Evolutionary conservation across 2,797 vertebrate genomes (phyloP).

Genomic region (Xiphophorus birchmanni): DNA sequence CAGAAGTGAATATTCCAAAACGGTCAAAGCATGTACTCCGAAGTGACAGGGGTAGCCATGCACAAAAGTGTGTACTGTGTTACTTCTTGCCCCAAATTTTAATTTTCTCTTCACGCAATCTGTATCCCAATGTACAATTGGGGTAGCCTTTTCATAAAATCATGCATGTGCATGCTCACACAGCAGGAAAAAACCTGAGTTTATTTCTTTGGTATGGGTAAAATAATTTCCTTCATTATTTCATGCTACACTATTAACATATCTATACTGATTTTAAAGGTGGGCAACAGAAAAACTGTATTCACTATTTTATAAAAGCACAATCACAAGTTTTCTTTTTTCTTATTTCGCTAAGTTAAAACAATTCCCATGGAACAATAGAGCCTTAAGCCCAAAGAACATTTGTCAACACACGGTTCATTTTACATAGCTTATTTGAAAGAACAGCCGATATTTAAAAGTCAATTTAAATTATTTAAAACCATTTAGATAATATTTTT

Average conservation of each 20-base stretch:
- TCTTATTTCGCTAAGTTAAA: neutral
- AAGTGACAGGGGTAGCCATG: neutral
- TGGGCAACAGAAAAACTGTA: no score
- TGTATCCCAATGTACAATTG: neutral
- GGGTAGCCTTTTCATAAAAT: neutral
- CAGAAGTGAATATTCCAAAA: neutral
- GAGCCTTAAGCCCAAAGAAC: neutral
- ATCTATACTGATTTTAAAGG: no score
- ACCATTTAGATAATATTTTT: neutral
- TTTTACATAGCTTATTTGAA: neutral
- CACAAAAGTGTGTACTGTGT: neutral
- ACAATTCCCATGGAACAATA: neutral
- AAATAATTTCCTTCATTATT: neutral
- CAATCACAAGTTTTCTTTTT: neutral
- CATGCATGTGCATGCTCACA: neutral
- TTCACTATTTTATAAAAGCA: neutral
- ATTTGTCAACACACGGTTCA: neutral
- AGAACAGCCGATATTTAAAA: neutral
- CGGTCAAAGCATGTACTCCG: neutral
- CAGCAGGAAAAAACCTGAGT: neutral
- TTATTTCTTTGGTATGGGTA: neutral
- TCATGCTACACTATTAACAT: no score
- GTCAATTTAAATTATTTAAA: neutral
- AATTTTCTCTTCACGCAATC: neutral
- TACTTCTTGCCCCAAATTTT: neutral